These are phyloP conservation scores for Xerus inauris DNA, from an alignment of 2,113 vertebrate species.

Conservation along the genomic window DNA sequence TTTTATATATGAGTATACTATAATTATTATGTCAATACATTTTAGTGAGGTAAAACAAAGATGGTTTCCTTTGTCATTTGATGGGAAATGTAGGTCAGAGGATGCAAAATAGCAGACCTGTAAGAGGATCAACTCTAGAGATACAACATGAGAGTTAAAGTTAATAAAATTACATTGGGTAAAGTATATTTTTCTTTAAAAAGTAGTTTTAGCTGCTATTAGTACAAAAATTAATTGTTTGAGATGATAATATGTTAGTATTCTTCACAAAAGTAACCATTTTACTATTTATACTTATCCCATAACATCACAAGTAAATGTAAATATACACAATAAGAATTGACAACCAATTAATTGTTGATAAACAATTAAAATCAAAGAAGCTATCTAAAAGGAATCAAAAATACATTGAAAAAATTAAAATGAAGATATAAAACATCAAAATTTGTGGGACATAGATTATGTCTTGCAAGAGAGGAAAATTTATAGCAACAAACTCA, in stretches of 20 bases:
- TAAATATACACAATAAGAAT: background rate
- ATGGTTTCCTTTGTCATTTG: background rate
- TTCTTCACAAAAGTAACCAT: background rate
- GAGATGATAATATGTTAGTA: background rate
- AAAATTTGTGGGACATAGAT: background rate
- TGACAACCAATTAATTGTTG: too few species aligned
- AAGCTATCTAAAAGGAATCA: background rate
- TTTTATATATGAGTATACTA: background rate
- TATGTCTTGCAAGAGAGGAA: background rate
- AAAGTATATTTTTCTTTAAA: background rate
- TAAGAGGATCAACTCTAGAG: background rate
- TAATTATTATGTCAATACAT: background rate
- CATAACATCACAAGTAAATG: background rate
- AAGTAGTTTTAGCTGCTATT: too few species aligned
- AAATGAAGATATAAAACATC: background rate
- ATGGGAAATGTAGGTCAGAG: background rate
- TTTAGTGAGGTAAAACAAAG: background rate
- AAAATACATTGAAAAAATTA: background rate
- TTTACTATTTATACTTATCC: background rate
- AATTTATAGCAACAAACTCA: background rate
- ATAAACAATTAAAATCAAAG: background rate
- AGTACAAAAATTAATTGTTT: background rate
- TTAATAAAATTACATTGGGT: background rate
- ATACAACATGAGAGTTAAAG: background rate
- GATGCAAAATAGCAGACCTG: background rate